Evolutionary conservation across 2,888 invertebrate genomes (phyloP).

Genomic region (Spodoptera littoralis): DNA sequence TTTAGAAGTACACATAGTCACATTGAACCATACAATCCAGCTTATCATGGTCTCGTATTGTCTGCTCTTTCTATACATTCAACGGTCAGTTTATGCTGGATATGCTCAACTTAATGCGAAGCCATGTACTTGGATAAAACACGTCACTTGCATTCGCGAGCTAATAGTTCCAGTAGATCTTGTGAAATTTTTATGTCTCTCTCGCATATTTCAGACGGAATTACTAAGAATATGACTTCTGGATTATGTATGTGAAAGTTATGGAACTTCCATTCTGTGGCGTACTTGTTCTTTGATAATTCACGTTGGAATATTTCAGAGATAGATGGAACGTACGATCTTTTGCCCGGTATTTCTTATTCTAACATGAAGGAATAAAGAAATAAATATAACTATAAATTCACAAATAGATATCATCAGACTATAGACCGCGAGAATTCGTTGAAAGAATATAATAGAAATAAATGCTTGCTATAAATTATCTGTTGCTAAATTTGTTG

Average conservation of each 20-base stretch:
- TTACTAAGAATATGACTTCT: constrained; percentile 27
- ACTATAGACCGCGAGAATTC: too few species aligned
- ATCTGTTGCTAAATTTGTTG: background rate
- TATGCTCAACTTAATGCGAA: too few species aligned
- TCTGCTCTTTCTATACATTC: too few species aligned
- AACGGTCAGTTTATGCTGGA: too few species aligned
- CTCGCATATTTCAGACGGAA: constrained; percentile 47
- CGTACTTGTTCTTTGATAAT: background rate
- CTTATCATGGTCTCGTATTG: too few species aligned
- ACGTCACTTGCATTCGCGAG: constrained; percentile 58
- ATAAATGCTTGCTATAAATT: background rate
- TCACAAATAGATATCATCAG: too few species aligned
- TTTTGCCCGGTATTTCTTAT: too few species aligned
- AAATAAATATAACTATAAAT: too few species aligned
- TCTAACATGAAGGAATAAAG: too few species aligned
- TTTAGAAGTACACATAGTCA: constrained; percentile 41
- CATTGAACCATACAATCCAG: too few species aligned
- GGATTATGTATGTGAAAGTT: constrained; percentile 31
- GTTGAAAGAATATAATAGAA: background rate
- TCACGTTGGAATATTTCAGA: background rate
- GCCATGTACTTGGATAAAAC: constrained; percentile 45
- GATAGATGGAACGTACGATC: too few species aligned
- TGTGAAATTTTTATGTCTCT: constrained; percentile 51
- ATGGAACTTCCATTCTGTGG: constrained; percentile 13
- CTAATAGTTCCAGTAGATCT: constrained; percentile 57